Evolutionary conservation across 2,113 vertebrate genomes (phyloP).

Genomic region (Ondatra zibethicus): DNA sequence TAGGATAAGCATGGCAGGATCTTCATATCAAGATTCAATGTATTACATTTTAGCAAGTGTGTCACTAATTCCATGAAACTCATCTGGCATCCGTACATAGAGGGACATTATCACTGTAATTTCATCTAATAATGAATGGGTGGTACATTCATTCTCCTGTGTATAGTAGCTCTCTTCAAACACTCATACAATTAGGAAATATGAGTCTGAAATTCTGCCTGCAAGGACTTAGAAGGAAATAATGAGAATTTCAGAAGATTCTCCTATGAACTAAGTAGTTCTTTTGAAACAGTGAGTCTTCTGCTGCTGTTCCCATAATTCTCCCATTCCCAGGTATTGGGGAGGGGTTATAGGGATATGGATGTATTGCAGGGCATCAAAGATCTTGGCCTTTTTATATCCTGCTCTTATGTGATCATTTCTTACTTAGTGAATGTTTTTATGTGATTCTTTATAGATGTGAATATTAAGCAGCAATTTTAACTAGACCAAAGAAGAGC

Average conservation of each 20-base stretch:
- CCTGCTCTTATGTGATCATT: not conserved
- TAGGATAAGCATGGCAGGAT: not conserved
- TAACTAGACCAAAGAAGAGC: not conserved
- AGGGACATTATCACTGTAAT: not conserved
- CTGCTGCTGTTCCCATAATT: not conserved
- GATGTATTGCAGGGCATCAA: not conserved
- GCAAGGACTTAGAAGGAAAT: not conserved
- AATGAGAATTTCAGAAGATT: not conserved
- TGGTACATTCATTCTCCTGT: not conserved
- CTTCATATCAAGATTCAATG: not conserved
- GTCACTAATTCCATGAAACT: not conserved
- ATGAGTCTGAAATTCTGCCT: not conserved
- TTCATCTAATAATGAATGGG: not conserved
- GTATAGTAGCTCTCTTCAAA: not conserved
- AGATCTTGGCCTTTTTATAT: not conserved
- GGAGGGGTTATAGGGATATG: not conserved
- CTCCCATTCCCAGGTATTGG: not conserved
- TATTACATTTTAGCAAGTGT: not conserved
- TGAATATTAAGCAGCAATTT: not conserved
- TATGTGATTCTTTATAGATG: not conserved
- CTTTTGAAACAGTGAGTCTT: not conserved
- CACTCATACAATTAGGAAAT: not conserved
- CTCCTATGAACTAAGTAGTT: not conserved
- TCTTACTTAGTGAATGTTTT: not conserved
- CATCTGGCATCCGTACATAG: not conserved